These are phyloP conservation scores for Salticus scenicus DNA, from an alignment of 2,888 invertebrate species.

Conservation along the genomic window DNA sequence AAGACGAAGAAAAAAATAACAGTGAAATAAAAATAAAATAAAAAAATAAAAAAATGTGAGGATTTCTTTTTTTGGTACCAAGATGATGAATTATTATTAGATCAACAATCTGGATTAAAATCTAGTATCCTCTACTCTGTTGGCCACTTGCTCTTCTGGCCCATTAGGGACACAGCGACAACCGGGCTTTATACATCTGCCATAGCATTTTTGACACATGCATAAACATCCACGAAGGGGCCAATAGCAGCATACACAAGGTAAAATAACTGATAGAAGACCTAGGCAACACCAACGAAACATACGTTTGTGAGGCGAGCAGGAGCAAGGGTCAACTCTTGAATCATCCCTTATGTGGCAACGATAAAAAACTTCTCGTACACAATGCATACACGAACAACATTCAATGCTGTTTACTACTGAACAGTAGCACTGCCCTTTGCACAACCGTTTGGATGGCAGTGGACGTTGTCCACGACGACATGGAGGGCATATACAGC, in stretches of 20 bases:
- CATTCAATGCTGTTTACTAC: conserved; percentile 93
- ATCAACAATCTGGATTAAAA: conserved; percentile 58
- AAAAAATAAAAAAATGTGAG: conserved; percentile 45
- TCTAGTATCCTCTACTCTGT: conserved; percentile 52
- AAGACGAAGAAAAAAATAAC: no score
- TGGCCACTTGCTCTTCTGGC: conserved; percentile 40
- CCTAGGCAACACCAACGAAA: conserved; percentile 90
- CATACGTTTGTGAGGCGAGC: conserved; percentile 85
- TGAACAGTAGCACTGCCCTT: conserved; percentile 90
- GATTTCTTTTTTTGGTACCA: conserved; percentile 66
- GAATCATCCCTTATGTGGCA: conserved; percentile 82
- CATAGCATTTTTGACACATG: conserved; percentile 82
- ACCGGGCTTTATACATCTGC: conserved; percentile 88
- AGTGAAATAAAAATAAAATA: no score
- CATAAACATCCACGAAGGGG: conserved; percentile 87
- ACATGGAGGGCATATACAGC: conserved; percentile 93
- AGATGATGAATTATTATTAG: conserved; percentile 28
- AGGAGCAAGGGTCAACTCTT: conserved; percentile 78
- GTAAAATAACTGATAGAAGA: conserved; percentile 87
- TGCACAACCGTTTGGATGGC: conserved; percentile 93
- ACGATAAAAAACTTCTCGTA: conserved; percentile 91
- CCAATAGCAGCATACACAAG: conserved; percentile 96
- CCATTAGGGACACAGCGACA: conserved; percentile 82
- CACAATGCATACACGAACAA: conserved; percentile 94
- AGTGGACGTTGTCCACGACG: conserved; percentile 89